These are phyloP conservation scores for Butastur rufipennis DNA, from an alignment of 2,113 vertebrate genomes.

Conservation along the genomic window DNA sequence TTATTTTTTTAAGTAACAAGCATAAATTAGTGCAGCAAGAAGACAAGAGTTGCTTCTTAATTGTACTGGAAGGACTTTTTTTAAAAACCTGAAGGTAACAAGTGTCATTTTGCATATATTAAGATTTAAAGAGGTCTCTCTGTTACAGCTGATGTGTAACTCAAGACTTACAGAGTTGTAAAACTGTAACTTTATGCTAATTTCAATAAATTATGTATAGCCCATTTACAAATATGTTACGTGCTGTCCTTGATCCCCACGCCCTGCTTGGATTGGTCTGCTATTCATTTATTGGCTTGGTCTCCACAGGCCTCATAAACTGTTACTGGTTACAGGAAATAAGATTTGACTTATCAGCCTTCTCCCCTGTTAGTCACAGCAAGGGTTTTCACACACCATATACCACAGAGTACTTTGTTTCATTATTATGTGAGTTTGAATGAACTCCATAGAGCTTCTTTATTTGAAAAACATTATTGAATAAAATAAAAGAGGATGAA, in stretches of 20 bases:
- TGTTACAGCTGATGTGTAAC: constrained; percentile 43
- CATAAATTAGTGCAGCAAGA: not conserved
- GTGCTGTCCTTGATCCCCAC: not conserved
- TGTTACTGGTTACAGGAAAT: not conserved
- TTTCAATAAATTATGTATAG: constrained; percentile 40
- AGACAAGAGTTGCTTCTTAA: constrained; percentile 17
- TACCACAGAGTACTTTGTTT: not conserved
- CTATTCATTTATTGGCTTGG: not conserved
- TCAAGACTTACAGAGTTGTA: constrained; percentile 39
- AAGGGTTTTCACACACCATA: not conserved
- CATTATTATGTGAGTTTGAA: not conserved
- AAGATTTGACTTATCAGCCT: not conserved
- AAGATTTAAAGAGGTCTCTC: constrained; percentile 49
- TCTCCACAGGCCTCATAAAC: not conserved
- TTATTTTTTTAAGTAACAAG: not conserved
- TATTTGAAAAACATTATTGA: not conserved
- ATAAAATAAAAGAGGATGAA: not conserved
- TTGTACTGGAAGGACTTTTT: not conserved
- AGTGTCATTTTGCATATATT: constrained; percentile 54
- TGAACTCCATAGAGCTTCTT: not conserved
- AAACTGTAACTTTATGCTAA: constrained; percentile 52
- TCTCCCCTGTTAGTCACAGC: not conserved
- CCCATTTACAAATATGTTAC: not conserved
- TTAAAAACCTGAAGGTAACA: not conserved
- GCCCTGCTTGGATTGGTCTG: not conserved